A percentile compares a stretch with the other conserved stretches of the same genome.
These are phyloP conservation scores for Odocoileus virginianus DNA, from an alignment of 2,113 vertebrate genomes.

Conservation along the genomic window DNA sequence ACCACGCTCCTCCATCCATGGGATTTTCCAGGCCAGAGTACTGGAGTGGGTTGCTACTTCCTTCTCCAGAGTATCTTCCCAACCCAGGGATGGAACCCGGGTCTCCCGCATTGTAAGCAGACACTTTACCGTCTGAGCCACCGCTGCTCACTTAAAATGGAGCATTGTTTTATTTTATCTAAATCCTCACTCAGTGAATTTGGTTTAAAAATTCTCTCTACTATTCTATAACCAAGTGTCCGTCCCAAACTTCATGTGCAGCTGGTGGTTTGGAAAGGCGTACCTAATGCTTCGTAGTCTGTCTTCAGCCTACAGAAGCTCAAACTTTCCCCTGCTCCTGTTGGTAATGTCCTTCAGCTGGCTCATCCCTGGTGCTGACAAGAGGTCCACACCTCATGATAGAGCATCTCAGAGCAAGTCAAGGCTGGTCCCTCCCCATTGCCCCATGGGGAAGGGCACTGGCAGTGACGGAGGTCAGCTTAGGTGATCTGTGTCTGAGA, in stretches of 20 bases:
- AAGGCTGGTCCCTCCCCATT: neutral
- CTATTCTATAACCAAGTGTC: neutral
- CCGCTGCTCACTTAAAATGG: neutral
- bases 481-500: neutral
- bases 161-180: neutral
- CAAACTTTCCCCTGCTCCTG: neutral
- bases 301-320: neutral
- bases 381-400: neutral
- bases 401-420: neutral
- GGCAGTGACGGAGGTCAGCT: neutral
- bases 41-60: too few species aligned
- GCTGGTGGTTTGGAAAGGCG: neutral
- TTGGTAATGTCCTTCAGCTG: neutral
- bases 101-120: too few species aligned
- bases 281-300: neutral
- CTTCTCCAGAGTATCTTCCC: too few species aligned
- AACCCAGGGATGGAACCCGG: too few species aligned
- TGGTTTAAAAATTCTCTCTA: neutral
- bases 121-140: too few species aligned
- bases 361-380: neutral
- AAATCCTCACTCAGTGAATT: neutral
- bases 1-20: too few species aligned
- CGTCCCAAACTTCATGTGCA: neutral
- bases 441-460: fast-evolving
- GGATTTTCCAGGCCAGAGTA: too few species aligned